Evolutionary conservation across 2,888 invertebrate species (phyloP), one percentile per base, ranked within the genome.

Genomic region (Parascotia fuliginaria): DNA sequence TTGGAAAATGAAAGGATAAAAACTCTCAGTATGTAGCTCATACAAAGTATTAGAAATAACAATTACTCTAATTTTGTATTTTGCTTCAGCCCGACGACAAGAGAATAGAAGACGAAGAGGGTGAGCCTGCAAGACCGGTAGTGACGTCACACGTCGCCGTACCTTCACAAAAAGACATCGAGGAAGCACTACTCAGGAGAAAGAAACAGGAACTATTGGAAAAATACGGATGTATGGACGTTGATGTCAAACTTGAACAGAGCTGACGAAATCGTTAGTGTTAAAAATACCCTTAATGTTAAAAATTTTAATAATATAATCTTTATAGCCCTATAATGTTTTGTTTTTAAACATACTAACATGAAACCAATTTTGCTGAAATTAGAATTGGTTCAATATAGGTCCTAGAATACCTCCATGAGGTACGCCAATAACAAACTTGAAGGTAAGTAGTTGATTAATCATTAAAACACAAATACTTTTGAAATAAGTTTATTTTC

Each of bases 161-260:
- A 24, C 99, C 99, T 0, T 96, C 97, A 9, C 98, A 99, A 83
- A 96, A 96, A 83, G 98, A 99, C 82, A 96, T 99, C 57, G 98
- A 98, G 79, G 96, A 97, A 73, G 98, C 98, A 0, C 90, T 99
- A 46, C 92, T 99, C 0, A 94, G 95, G 60, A 95, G 97, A 74
- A 97, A 98, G 84, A 99, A 99, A 84, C 96, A 96, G 81, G 98
- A 99, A 83, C 91, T 99, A 32, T 81, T 99, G 52, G 96, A 96
- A 68, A 96, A 96, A 85, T 98, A 97, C 83, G 96, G 93, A 0
- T 93, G 93, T 54, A 70, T 87, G 70, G 93, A 93, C 37, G 87
- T 92, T 13, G 93, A 93, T 37, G 87, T 92, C 12, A 92, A 89
- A 65, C 67, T 84, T 59, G 92, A 89, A 60, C 57, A 75, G 24